Base-by-base conservation (phyloP, 2,888 invertebrate genomes). In the Halocaridina rubra region DNA sequence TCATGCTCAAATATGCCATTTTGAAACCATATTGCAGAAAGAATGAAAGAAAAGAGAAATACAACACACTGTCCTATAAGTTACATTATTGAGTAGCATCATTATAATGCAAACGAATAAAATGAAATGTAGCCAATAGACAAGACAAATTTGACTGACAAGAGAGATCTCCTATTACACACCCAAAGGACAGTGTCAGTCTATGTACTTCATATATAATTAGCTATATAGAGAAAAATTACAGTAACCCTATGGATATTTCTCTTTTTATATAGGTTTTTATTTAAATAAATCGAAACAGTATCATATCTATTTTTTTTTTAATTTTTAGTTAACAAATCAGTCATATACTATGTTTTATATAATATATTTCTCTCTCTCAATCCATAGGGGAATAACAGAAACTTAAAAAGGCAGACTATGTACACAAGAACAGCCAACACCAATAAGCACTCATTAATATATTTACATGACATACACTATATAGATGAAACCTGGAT, bases 391-490 rank as follows among this genome's bases (percentile, higher is more conserved):
- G 82, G n/a, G 82, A 61, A 84, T 39, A 74, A 80, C 72, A 67
- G 30, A 80, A 72, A 46, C 57, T 46, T 22, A 77, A n/a, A 61
- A 59, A 22, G 53, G 64, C 32, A n/a, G n/a, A n/a, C 16, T 84
- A 78, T 84, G 33, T 84, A 84, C 82, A 84, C 75, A 32, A 78
- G 72, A 84, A 67, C 29, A 84, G 82, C 82, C 82, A 69, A 84
- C 82, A 84, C 82, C 82, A 72, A 39, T 77, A 84, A 84, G 82
- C 82, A 84, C 13, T 78, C 46, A 77, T n/a, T n/a, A n/a, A n/a
- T n/a, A 61, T 84, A 84, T 84, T 39, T 84, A 84, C 82, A 84
- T 72, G 78, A 84, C 82, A 78, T 84, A 84, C 82, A 84, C 71
- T 78, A 75, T 30, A 84, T 27, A 71, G 78, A 84, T 72, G 46